These are phyloP conservation scores for Fregata magnificens DNA, from an alignment of 2,113 vertebrate species.

Conservation along the genomic window DNA sequence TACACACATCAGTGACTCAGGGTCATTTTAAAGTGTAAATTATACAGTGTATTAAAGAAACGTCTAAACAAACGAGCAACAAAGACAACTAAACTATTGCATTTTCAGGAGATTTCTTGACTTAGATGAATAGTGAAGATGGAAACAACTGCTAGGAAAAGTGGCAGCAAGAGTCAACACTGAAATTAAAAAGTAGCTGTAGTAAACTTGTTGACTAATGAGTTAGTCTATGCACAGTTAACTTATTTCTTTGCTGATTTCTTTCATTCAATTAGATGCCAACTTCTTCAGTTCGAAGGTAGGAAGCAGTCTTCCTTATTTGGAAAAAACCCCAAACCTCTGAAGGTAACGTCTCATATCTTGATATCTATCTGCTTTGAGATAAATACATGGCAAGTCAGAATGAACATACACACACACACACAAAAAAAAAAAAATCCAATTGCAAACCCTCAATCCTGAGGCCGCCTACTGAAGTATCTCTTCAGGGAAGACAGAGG, in stretches of 20 bases:
- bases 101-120: neutral
- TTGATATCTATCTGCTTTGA: neutral
- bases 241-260: neutral
- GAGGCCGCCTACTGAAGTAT: neutral
- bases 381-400: neutral
- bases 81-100: neutral
- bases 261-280: neutral
- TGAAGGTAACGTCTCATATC: neutral
- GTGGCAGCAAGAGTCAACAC: neutral
- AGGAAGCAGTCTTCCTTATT: neutral
- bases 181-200: neutral
- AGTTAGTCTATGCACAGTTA: neutral
- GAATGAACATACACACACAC: neutral
- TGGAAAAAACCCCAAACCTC: fast-evolving
- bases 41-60: neutral
- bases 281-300: neutral
- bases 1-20: neutral
- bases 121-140: neutral
- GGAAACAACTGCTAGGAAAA: neutral
- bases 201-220: neutral
- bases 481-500: neutral
- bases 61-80: neutral
- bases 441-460: neutral
- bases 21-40: neutral
- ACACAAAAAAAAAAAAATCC: neutral